Conservation (phyloP, 2,797 vertebrate genomes). For the Pristis pectinata region DNA sequence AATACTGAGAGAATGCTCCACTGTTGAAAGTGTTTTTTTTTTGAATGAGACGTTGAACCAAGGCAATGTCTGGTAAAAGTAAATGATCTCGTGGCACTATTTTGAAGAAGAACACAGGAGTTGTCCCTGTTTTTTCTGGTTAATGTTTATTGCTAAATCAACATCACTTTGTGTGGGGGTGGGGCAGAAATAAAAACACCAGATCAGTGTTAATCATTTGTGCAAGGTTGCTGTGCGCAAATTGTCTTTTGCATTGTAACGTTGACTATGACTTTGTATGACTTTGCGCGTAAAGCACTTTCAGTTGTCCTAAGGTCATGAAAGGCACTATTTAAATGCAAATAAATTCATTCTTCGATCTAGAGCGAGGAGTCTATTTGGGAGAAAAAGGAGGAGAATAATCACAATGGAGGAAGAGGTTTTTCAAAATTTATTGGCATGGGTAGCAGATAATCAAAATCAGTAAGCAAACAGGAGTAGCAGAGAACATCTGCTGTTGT, state of each 20-base stretch:
- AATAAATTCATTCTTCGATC: not conserved
- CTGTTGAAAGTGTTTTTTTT: not conserved
- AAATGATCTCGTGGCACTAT: not conserved
- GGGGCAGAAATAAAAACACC: too few relatives aligned
- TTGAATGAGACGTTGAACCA: not conserved
- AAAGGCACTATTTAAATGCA: not conserved
- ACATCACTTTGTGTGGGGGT: too few relatives aligned
- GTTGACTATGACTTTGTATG: not conserved
- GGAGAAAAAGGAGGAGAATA: not conserved
- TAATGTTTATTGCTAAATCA: not conserved
- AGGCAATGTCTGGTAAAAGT: not conserved
- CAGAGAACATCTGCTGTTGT: too few relatives aligned
- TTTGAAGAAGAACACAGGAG: not conserved
- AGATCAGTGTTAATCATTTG: not conserved
- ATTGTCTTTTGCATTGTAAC: not conserved
- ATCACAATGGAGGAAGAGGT: not conserved
- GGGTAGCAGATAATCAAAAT: not conserved
- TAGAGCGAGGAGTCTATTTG: not conserved
- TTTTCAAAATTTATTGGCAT: not conserved
- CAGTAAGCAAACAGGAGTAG: not conserved
- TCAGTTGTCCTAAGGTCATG: not conserved
- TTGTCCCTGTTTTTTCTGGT: not conserved
- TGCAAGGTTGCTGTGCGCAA: not conserved
- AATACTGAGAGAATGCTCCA: not conserved
- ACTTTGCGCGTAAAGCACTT: not conserved